Conservation (phyloP, 1,140 invertebrate genomes). For the Ceratoteleas bidentatus region DNA sequence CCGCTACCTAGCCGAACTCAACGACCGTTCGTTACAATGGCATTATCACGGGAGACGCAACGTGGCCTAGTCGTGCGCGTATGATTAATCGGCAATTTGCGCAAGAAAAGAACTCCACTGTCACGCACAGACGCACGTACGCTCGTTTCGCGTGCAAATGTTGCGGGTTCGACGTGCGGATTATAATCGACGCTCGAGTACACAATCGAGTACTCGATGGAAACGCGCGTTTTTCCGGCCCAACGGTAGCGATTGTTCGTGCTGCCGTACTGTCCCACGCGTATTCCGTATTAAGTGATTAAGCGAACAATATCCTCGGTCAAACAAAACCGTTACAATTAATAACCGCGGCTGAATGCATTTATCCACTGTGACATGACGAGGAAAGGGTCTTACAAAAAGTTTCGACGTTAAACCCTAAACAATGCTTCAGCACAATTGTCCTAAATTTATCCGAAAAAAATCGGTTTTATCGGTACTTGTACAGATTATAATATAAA, state of each 20-base stretch:
- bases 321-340: conserved; percentile 35
- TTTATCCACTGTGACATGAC: no score
- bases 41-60: background rate
- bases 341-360: background rate
- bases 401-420: no score
- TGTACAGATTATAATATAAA: no score
- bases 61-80: conserved; percentile 6
- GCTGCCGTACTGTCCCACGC: conserved; percentile 49
- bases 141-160: conserved; percentile 66
- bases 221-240: conserved; percentile 44
- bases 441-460: no score
- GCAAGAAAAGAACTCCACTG: conserved; percentile 31
- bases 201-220: conserved; percentile 51
- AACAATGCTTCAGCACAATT: no score
- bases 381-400: no score
- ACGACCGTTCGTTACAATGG: no score
- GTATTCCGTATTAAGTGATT: conserved; percentile 37
- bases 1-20: no score
- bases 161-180: conserved; percentile 20
- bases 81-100: conserved; percentile 52
- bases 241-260: conserved; percentile 48
- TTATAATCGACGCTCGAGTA: conserved; percentile 54
- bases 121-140: conserved; percentile 47
- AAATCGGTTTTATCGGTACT: no score
- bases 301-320: conserved; percentile 17